Base-by-base conservation (phyloP, 2,888 invertebrate genomes). In the Xanthia icteritia region DNA sequence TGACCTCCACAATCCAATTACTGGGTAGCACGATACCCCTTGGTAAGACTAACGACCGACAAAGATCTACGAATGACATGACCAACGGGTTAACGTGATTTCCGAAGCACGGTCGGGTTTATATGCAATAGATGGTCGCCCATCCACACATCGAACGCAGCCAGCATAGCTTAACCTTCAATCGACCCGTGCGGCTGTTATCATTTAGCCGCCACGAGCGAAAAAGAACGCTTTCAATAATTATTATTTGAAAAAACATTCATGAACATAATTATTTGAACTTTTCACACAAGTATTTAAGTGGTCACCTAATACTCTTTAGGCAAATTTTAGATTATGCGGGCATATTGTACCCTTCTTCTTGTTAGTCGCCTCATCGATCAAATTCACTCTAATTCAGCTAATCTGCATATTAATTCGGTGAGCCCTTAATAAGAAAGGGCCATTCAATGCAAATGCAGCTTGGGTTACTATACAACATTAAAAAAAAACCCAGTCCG, bases 401-500 rank as follows among this genome's bases (percentile, higher is more conserved):
- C 94, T 95, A 93, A 96, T 96, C 92, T 96, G 94, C 96, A 96
- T 96, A 93, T 93, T 94, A 94, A 94, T 95, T 94, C 88, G 70
- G 71, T 64, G 81, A 85, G 88, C 89, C 84, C 86, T 90, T 91
- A 90, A 91, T 91, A 91, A 90, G 86, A 84, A 88, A 87, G 91
- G 92, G 90, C 87, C 86, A 89, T 91, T 90, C 89, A 89, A 90
- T 89, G 82, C 48, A n/a, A 73, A 79, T 76, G 82, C 77, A 82
- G 79, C 74, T 73, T 65, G 60, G n/a, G 39, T 77, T 77, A 56
- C 75, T 31, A 9, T 60, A 20, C 9, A 39, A 39, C 0, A 39
- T 39, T 6, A 5, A 8, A 39, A 39, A 39, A 39, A 39, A 39
- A 39, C 0, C 4, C 39, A 8, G 39, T 6, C 39, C 39, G 39